Evolutionary conservation across 2,888 invertebrate species (phyloP), one percentile per base, ranked within the genome.

Genomic region (Philereme transversata): DNA sequence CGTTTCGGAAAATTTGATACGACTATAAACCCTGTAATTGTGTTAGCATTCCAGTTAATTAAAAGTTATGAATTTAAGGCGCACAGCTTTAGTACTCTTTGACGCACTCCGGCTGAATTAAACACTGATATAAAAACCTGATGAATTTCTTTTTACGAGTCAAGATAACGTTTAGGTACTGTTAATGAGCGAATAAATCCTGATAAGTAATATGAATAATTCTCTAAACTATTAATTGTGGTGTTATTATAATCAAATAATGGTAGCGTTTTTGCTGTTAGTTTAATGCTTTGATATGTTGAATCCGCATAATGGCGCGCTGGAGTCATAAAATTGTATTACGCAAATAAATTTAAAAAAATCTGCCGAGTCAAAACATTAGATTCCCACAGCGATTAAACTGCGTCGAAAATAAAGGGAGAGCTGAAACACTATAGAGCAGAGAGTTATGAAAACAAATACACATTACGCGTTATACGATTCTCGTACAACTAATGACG

Each of bases 1-100:
- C 90, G 88, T 90, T 90, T 88, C 86, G 83, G 88, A 88, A 88
- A 89, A 90, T 91, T 90, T 90, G 90, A 91, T 90, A 88, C 88
- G 84, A 86, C 90, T 84, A 88, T 91, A 90, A 91, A 89, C 81
- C 83, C 87, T 87, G 87, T 90, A 87, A 91, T 90, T 90, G 87
- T 88, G 88, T 88, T 86, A 87, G 87, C 87, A 88, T 87, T 90
- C 86, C 84, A 87, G 82, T 90, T 90, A 90, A 91, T 92, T 91
- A 92, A 90, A 90, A 91, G 88, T 90, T 90, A 91, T 90, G 91
- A 91, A 91, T 91, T 91, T 87, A 87, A 88, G 83, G 83, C 82
- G 79, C 82, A 80, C 81, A 79, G 85, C 81, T 86, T 85, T 82
- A 84, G 77, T 84, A 77, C 79, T 80, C 80, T 82, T 83, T 81